Percentiles rank a stretch among this genome's conserved stretches.
phyloP scores from a whole-genome alignment of 1,140 invertebrate species.

The Drosophila mayri region DNA sequence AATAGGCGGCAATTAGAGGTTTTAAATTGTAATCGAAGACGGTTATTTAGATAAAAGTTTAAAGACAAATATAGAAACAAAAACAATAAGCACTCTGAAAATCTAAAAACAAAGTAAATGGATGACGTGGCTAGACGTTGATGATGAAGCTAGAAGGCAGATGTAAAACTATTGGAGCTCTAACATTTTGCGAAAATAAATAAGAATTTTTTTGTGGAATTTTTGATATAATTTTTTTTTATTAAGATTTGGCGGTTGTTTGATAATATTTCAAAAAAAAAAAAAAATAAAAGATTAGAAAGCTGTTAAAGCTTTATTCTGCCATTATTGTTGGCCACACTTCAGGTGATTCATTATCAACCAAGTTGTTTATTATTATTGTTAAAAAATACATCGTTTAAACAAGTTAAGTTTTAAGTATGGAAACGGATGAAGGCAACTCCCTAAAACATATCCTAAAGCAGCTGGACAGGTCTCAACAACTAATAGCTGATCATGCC shows the following conservation, averaged over 20 bases:
- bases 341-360: not conserved
- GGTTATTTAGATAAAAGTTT: not conserved
- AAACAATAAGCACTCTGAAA: no score
- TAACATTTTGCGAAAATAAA: no score
- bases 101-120: no score
- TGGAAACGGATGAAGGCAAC: not conserved
- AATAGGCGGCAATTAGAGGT: not conserved
- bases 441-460: not conserved
- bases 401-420: not conserved
- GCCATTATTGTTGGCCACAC: not conserved
- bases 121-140: no score
- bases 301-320: not conserved
- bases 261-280: not conserved
- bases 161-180: no score
- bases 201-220: no score
- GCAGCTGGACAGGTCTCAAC: not conserved
- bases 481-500: not conserved
- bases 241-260: not conserved
- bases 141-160: no score
- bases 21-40: constrained; percentile 13
- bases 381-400: not conserved
- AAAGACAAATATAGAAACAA: no score
- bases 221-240: no score
- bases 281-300: not conserved
- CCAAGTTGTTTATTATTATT: not conserved